Conservation (phyloP, 1,140 invertebrate genomes). For the Hycleus phaleratus region DNA sequence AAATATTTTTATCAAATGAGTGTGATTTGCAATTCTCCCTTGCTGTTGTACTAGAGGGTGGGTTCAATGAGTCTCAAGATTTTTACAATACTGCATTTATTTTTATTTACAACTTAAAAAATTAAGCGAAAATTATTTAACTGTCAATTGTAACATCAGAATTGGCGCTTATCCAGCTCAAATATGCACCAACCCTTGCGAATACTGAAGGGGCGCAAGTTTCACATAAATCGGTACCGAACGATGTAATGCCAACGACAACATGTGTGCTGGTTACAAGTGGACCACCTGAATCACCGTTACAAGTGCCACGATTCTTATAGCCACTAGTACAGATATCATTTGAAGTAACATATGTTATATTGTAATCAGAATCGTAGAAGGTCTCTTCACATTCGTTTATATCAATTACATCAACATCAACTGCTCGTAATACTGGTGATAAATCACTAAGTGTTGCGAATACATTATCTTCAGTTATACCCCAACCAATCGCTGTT, state of each 20-base stretch:
- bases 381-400: slow-evolving; percentile 5
- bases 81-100: too few relatives aligned
- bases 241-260: slow-evolving; percentile 43
- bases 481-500: slow-evolving; percentile 9
- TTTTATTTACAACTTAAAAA: too few relatives aligned
- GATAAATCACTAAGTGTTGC: slow-evolving; percentile 10
- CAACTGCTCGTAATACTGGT: slow-evolving; percentile 1
- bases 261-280: slow-evolving; percentile 36
- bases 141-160: slow-evolving; percentile 29
- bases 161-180: slow-evolving; percentile 46
- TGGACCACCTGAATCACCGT: slow-evolving; percentile 46
- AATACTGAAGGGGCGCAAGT: slow-evolving; percentile 45
- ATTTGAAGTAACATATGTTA: slow-evolving; percentile 5
- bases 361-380: slow-evolving; percentile 1
- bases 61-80: too few relatives aligned
- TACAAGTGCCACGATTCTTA: slow-evolving; percentile 17
- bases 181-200: slow-evolving; percentile 43
- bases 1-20: too few relatives aligned
- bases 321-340: slow-evolving; percentile 9
- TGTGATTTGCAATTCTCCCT: too few relatives aligned
- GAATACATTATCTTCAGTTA: slow-evolving; percentile 6
- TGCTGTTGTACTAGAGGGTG: too few relatives aligned
- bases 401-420: slow-evolving; percentile 5
- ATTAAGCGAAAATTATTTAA: too few relatives aligned
- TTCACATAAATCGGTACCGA: slow-evolving; percentile 44